Conservation (phyloP, 2,888 invertebrate genomes). For the Cephalotes varians region DNA sequence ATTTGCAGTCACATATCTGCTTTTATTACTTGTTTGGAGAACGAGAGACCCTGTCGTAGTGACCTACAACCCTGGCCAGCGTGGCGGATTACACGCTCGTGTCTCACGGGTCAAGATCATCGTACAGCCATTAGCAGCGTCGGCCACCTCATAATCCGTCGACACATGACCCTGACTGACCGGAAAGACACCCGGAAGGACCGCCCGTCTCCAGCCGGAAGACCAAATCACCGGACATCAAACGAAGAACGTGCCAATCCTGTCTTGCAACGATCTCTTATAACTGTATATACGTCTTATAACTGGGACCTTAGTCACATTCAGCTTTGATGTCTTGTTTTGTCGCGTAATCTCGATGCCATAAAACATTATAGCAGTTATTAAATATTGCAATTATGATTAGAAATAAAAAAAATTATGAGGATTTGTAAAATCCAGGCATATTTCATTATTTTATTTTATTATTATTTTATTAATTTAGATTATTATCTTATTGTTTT, state of each 20-base stretch:
- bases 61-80: constrained; percentile 63
- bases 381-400: not conserved
- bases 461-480: no score
- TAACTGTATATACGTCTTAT: no score
- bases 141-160: constrained; percentile 83
- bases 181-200: constrained; percentile 70
- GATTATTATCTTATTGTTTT: not conserved
- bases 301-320: constrained; percentile 53
- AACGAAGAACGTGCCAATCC: constrained; percentile 61
- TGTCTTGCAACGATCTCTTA: constrained; percentile 25
- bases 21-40: constrained; percentile 81
- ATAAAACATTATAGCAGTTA: not conserved
- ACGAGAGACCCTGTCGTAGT: constrained; percentile 68
- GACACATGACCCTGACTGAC: constrained; percentile 81
- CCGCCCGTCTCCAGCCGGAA: constrained; percentile 46
- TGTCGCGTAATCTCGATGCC: not conserved
- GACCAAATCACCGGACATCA: constrained; percentile 48
- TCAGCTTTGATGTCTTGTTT: constrained; percentile 17
- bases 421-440: not conserved
- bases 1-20: constrained; percentile 76
- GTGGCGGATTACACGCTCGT: constrained; percentile 81
- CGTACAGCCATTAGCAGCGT: constrained; percentile 79
- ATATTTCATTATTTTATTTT: not conserved
- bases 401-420: not conserved
- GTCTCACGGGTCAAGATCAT: constrained; percentile 82